These are phyloP conservation scores for Atherinosoma microstoma DNA, from an alignment of 2,797 vertebrate species.

Conservation along the genomic window DNA sequence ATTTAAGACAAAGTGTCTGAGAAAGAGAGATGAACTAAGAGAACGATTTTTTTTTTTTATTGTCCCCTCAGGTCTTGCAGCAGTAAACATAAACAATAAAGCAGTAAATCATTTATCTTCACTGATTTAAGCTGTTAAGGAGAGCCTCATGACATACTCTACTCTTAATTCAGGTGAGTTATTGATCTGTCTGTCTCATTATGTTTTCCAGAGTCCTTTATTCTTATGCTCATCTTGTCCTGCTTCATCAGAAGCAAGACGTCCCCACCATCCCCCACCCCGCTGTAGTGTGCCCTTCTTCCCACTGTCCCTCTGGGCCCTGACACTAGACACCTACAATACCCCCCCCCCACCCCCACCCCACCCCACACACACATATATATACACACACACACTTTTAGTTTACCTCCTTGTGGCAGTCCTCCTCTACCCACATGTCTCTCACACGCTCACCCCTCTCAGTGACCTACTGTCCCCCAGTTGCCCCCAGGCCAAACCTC, in stretches of 20 bases:
- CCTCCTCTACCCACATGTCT: conserved; percentile 37
- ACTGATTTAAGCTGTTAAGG: conserved; percentile 56
- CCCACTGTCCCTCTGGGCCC: conserved; percentile 48
- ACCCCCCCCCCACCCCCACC: conserved; percentile 17
- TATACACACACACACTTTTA: too few species aligned
- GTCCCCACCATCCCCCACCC: conserved; percentile 8
- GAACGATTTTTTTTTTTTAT: conserved; percentile 29
- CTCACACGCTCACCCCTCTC: conserved; percentile 32
- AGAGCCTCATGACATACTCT: conserved; percentile 43
- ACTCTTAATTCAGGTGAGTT: conserved; percentile 64
- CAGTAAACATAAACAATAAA: conserved; percentile 56
- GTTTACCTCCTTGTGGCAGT: conserved; percentile 28
- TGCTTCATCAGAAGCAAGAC: background rate
- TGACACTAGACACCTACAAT: conserved; percentile 67
- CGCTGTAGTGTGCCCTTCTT: conserved; percentile 60
- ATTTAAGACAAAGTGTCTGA: conserved; percentile 39
- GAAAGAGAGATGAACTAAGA: conserved; percentile 39
- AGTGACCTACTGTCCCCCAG: conserved; percentile 67
- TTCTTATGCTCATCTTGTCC: conserved; percentile 47
- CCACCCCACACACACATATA: too few species aligned
- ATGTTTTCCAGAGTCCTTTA: conserved; percentile 40
- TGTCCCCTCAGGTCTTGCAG: conserved; percentile 39
- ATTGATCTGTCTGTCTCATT: conserved; percentile 50
- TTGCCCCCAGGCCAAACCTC: conserved; percentile 59
- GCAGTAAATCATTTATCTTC: conserved; percentile 59